Percentiles rank a stretch among this genome's conserved stretches.
These are phyloP conservation scores for Kradibia gibbosae DNA, from an alignment of 1,140 invertebrate genomes.

Conservation along the genomic window DNA sequence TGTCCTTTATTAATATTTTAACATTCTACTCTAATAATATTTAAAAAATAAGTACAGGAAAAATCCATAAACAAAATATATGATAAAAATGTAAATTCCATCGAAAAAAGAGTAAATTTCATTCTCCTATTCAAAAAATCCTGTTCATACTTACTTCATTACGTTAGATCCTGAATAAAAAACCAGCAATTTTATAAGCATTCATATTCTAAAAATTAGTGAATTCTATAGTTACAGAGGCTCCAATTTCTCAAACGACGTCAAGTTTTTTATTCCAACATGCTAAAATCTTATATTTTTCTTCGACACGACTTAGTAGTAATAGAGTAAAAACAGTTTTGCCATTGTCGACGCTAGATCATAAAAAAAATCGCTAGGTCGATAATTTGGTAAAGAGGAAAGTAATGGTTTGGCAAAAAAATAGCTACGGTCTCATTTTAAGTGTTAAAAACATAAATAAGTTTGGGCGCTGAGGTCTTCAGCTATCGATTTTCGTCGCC, in stretches of 20 bases:
- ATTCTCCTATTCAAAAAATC: too few relatives aligned
- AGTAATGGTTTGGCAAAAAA: conserved; percentile 32
- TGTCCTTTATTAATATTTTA: not conserved
- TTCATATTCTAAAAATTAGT: not conserved
- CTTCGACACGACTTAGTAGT: not conserved
- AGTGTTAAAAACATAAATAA: conserved; percentile 54
- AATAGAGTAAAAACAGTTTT: conserved; percentile 8
- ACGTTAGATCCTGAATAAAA: not conserved
- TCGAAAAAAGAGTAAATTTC: too few relatives aligned
- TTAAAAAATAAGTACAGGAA: not conserved
- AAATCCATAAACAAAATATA: not conserved
- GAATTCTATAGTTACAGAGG: not conserved
- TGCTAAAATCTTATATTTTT: not conserved
- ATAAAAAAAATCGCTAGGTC: conserved; percentile 17
- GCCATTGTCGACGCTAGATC: not conserved
- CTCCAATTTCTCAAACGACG: not conserved
- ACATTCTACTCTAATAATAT: not conserved
- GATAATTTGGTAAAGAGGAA: conserved; percentile 52
- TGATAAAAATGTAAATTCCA: too few relatives aligned
- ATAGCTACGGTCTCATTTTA: conserved; percentile 53
- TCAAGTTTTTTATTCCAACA: not conserved
- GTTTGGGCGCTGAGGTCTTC: conserved; percentile 54
- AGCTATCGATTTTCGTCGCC: conserved; percentile 40
- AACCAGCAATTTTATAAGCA: not conserved
- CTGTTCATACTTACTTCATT: not conserved